These are phyloP conservation scores for Macropus fuliginosus DNA, from an alignment of 2,797 vertebrate genomes.

Conservation along the genomic window DNA sequence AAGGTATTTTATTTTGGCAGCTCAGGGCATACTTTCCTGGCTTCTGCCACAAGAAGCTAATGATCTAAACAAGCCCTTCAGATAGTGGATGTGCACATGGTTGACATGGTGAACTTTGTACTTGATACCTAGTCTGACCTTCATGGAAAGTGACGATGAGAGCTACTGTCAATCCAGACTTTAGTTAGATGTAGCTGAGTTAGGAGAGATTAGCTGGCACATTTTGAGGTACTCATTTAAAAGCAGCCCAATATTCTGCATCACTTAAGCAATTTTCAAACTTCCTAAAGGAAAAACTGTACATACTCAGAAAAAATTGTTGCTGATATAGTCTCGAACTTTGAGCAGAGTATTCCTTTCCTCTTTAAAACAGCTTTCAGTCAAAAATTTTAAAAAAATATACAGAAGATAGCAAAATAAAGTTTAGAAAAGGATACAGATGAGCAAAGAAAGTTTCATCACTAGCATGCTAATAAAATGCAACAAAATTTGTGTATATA, in stretches of 20 bases:
- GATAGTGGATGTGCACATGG: neutral
- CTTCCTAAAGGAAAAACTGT: slow-evolving; percentile 51
- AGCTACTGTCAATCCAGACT: neutral
- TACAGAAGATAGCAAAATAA: neutral
- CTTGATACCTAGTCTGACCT: neutral
- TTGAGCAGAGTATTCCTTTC: neutral
- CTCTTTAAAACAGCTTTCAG: neutral
- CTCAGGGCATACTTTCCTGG: neutral
- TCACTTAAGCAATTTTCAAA: slow-evolving; percentile 23
- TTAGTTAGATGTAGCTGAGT: neutral
- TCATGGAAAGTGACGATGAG: neutral
- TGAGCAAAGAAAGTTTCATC: neutral
- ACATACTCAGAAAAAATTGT: neutral
- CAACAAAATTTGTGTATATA: neutral
- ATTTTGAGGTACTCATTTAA: slow-evolving; percentile 39
- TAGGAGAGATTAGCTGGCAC: neutral
- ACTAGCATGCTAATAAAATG: neutral
- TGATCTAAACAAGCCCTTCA: neutral
- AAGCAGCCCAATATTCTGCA: slow-evolving; percentile 31
- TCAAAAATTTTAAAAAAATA: neutral
- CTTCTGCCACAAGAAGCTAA: neutral
- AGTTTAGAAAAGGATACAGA: neutral
- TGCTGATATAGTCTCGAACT: neutral
- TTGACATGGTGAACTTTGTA: neutral
- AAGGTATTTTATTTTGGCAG: neutral